Evolutionary conservation across 1,140 invertebrate species (phyloP), one percentile per base, ranked within the genome.

Genomic region (Drosophila navojoa): DNA sequence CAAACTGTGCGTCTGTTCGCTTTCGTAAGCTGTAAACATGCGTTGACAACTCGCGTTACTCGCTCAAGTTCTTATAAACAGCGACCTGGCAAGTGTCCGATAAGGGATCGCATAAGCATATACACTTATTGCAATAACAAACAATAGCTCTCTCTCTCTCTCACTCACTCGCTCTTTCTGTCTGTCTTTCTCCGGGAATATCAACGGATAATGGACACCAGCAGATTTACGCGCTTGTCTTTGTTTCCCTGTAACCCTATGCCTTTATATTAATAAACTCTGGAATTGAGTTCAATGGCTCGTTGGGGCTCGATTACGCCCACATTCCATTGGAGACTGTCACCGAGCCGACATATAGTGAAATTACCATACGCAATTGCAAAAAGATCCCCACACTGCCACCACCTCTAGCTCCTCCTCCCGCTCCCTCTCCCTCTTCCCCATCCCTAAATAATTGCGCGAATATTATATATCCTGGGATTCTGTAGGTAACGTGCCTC

Each of bases 1-100:
- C 80, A 84, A 84, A 84, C 80, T 64, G 40, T 66, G 19, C 70
- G 60, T 71, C 69, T 62, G 68, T 70, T 81, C 63, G 40, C 60
- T 40, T 72, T 47, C 61, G 63, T 59, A 58, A 59, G 42, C 61
- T 58, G 78, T 75, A 63, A 74, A 77, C 74, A 68, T 62, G 59
- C 50, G 62, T 71, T 68, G 71, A 76, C 79, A 82, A 66, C 70
- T 74, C 78, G 63, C 57, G 59, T 13, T 16, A 35, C 15, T 19
- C n/a, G 50, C 29, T 54, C 27, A 11, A 35, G 52, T 54, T 47
- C n/a, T 58, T 32, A 59, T 59, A 47, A 59, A 59, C 57, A 59
- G 54, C 55, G 27, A 53, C 54, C 68, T 59, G 49, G 60, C 55
- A 72, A 73, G 63, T 84, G 68, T 45, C 80, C 80, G 80, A 84